Conservation (phyloP, 2,113 vertebrate genomes). For the Choloepus hoffmanni region DNA sequence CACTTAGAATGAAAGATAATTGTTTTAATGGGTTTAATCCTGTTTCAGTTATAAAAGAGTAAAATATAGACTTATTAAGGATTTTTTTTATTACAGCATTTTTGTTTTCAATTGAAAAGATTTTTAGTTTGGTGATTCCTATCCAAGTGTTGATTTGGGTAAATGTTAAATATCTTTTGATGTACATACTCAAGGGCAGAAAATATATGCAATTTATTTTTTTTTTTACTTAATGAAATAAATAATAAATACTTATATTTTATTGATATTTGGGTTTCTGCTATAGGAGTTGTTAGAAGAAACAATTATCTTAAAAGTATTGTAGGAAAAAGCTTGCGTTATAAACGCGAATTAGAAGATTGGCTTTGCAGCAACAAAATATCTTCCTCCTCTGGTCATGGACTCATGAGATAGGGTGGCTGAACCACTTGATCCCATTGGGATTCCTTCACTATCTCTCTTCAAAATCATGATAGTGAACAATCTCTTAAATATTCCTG, state of each 20-base stretch:
- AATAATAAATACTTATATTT: neutral
- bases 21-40: neutral
- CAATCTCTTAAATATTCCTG: neutral
- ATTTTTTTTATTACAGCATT: neutral
- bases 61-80: neutral
- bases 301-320: neutral
- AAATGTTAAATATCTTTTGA: slow-evolving; percentile 37
- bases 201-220: neutral
- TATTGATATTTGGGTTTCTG: neutral
- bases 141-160: neutral
- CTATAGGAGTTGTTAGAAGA: neutral
- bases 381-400: neutral
- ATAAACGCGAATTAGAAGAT: neutral
- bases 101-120: neutral
- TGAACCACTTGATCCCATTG: neutral
- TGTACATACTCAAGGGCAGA: neutral
- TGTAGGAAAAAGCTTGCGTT: neutral
- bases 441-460: neutral
- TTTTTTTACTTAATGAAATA: neutral
- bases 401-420: neutral
- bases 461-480: slow-evolving; percentile 33
- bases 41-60: neutral
- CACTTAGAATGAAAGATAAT: slow-evolving; percentile 28
- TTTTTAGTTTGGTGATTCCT: neutral
- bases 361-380: neutral